Evolutionary conservation across 53 echinoderm and acorn worm genomes (phyloP), one percentile per base, ranked within the genome.

Genomic region (Crossaster papposus): DNA sequence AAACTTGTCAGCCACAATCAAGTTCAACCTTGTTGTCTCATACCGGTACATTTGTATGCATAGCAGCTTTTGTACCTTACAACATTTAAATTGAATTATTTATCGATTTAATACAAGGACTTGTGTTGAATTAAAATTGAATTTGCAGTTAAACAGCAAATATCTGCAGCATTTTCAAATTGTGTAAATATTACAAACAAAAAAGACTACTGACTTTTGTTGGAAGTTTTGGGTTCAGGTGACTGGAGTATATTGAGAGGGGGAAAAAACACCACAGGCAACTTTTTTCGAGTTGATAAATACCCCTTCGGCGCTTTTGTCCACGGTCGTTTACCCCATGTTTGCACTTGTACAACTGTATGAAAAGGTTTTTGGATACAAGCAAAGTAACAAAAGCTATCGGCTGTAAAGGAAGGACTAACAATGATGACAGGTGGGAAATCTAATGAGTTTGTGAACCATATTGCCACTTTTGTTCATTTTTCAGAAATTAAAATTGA

Each of bases 281-380:
- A 33, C 2, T 34, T 29, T 58, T 63, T 35, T 30, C n/a, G 35
- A 4, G 23, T 54, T 31, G 14, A 79, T 29, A 34, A 62, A 20
- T 34, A 58, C 31, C 62, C 81, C 79, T 52, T 14, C 22, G 30
- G 26, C n/a, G 62, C 64, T 64, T 81, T 81, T 81, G 80, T 81
- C 62, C 64, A 10, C 62, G 81, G 51, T 81, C 81, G 34, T 81
- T 81, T 81, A 81, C 81, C 80, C n/a, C 55, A 81, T 20, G 51
- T 81, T 62, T 81, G 81, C 81, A 81, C 81, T 81, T 81, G n/a
- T n/a, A 32, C 54, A 33, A 81, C 31, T 58, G 81, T 31, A 81
- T 81, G 31, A 10, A 32, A 1, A 44, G 31, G 58, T 58, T 58
- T 31, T 12, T 54, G 53, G 68, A 81, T 58, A 81, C 54, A 81